phyloP scores from a whole-genome alignment of 2,113 vertebrate species.

The Puffinus mauretanicus region DNA sequence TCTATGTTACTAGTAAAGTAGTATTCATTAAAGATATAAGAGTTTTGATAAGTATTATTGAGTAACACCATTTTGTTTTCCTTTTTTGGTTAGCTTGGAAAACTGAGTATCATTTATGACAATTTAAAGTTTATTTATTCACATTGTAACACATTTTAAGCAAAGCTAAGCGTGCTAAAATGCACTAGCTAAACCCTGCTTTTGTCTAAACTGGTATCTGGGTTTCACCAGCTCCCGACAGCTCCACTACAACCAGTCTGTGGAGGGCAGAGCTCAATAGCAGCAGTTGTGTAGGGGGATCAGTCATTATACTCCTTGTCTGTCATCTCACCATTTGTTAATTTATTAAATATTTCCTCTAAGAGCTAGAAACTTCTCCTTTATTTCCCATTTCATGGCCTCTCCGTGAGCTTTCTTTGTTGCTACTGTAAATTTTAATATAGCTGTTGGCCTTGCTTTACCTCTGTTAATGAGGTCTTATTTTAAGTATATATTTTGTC shows the following conservation, averaged over 20 bases:
- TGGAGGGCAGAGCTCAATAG: neutral
- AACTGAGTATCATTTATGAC: neutral
- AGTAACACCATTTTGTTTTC: neutral
- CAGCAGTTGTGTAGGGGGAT: neutral
- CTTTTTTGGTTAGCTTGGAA: neutral
- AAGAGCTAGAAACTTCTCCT: neutral
- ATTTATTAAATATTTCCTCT: neutral
- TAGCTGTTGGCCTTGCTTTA: neutral
- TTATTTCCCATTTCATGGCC: neutral
- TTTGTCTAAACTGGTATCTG: neutral
- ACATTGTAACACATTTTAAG: neutral
- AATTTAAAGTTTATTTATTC: neutral
- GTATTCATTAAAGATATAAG: neutral
- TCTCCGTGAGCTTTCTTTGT: neutral
- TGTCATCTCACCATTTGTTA: neutral
- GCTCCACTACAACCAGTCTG: neutral
- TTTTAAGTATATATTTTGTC: neutral
- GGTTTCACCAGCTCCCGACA: neutral
- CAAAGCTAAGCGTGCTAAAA: neutral
- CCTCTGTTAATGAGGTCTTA: neutral
- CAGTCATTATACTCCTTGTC: neutral
- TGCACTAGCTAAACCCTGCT: neutral
- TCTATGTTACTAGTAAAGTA: neutral
- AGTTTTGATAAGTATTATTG: neutral
- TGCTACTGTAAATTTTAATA: neutral